Base-by-base conservation (phyloP, 2,113 vertebrate genomes). In the Pholis gunnellus region DNA sequence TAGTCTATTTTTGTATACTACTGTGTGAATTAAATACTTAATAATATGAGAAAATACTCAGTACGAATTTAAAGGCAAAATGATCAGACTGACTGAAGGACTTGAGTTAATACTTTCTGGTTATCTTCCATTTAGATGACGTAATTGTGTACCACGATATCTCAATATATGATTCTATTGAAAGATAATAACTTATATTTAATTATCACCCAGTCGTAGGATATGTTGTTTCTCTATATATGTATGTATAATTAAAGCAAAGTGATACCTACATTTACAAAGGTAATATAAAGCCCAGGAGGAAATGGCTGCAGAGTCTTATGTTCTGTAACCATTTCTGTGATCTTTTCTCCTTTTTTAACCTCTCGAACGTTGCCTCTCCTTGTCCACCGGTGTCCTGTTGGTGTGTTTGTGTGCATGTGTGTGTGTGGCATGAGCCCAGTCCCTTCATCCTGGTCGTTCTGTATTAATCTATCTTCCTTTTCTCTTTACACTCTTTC, bases 381-480 rank as follows among this genome's bases (percentile, higher is more conserved):
- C n/a, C 6, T 59, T 83, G 82, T 89, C 76, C 81, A 85, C 75
- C 50, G 52, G 61, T 75, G 87, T 93, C 64, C 50, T 69, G 82
- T 91, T 54, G 60, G 61, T 72, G 70, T 86, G 71, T 86, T 67
- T 82, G 13, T 46, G 78, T 88, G 79, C 78, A 86, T 56, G 70
- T 82, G 82, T 89, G 59, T 59, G 60, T 90, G 82, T 91, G 60
- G 91, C 93, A 94, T 94, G 94, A 87, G 73, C 80, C 86, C 89
- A 94, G 95, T 77, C 79, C 96, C 96, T 82, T 95, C 96, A 81
- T 95, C 96, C 96, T 46, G 94, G 97, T 95, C 95, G 95, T 88
- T 96, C 95, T 97, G 94, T 97, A 96, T 97, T 96, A 96, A 96
- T 95, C 92, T 97, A 93, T 96, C 95, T 95, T 95, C 96, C 95